phyloP scores from a whole-genome alignment of 2,113 vertebrate genomes.

The Ondatra zibethicus region DNA sequence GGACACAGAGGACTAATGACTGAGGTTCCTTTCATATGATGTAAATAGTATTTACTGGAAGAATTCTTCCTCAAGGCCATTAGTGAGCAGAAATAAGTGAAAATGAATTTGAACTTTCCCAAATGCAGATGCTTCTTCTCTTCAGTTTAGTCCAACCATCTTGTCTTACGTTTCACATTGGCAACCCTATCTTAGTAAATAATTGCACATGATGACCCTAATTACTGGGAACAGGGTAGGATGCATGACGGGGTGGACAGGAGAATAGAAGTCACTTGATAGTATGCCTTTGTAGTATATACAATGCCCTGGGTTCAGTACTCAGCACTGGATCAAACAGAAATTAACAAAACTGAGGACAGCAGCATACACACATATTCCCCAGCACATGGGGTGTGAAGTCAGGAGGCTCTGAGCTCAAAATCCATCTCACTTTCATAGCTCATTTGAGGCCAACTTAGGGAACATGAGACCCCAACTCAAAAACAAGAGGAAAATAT shows the following conservation, averaged over 20 bases:
- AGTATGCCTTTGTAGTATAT: background rate
- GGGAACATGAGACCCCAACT: background rate
- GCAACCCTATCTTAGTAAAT: background rate
- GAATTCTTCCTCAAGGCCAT: conserved; percentile 1
- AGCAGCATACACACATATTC: background rate
- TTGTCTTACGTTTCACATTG: conserved; percentile 45
- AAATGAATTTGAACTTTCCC: conserved; percentile 57
- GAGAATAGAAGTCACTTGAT: background rate
- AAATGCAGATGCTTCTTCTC: background rate
- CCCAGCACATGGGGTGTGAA: too few species aligned
- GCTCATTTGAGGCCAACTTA: too few species aligned
- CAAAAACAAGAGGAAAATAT: background rate
- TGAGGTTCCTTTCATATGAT: background rate
- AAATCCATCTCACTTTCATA: background rate
- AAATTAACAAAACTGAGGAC: background rate
- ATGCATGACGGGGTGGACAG: too few species aligned
- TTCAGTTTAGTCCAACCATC: background rate
- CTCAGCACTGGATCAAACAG: background rate
- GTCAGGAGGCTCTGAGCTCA: background rate
- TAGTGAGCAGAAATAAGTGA: conserved; percentile 13
- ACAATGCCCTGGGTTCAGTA: background rate
- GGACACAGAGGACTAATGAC: background rate
- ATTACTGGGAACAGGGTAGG: background rate
- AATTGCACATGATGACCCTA: conserved; percentile 9
- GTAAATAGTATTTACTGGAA: conserved; percentile 32